Base-by-base conservation (phyloP, 2,113 vertebrate species). In the Hemiprocne comata region DNA sequence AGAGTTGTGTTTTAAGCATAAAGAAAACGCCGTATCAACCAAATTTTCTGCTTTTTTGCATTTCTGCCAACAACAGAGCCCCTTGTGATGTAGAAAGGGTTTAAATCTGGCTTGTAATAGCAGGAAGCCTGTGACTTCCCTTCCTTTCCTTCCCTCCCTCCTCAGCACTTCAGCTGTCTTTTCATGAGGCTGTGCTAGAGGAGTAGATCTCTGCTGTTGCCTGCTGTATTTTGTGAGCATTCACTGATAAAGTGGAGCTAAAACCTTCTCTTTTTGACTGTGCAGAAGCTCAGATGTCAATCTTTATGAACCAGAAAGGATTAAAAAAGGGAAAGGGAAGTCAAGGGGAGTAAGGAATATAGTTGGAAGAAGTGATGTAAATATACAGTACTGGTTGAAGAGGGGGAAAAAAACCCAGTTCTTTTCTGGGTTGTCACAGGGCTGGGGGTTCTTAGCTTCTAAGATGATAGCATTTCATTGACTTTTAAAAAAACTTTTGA, bases 51-150 rank as follows among this genome's bases (percentile, higher is more conserved):
- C 57, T 93, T 28, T 28, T 51, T 60, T 66, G 54, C 34, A 1
- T 64, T 73, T 11, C 36, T 94, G 67, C 60, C 84, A 93, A 40
- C 69, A 81, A 33, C 89, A 89, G 90, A 94, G 94, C 66, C 80
- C 65, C 66, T 92, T 96, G 79, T 96, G 90, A 95, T 92, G 83
- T 48, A 66, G 82, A 76, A 93, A 60, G 60, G 66, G 51, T 93
- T 95, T 97, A 93, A 81, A 86, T 89, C 90, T 91, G 93, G 62
- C 83, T 71, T 55, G 85, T 92, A 90, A 78, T 97, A 93, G 93
- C 93, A 93, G 92, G 93, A 95, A 93, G 84, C 76, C 94, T 89
- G 62, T n/a, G 70, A 93, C 86, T 95, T 96, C 83, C 75, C 85
- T 95, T 96, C 93, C 76, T 92, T 92, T 86, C 73, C 78, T 95